These are phyloP conservation scores for Ischnus inquisitorius DNA, from an alignment of 2,888 invertebrate species.

Conservation along the genomic window DNA sequence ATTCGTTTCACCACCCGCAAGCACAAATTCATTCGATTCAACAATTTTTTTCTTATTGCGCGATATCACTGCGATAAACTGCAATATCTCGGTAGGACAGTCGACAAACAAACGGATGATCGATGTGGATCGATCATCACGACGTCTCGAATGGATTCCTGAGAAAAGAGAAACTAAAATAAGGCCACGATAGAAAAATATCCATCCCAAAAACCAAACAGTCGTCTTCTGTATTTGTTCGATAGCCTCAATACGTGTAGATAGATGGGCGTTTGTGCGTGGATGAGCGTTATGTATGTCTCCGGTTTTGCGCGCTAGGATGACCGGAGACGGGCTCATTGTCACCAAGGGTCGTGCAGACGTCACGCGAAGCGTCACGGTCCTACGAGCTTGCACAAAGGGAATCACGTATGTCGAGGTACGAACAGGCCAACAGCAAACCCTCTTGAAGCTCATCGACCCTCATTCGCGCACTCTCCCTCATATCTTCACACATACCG, in stretches of 20 bases:
- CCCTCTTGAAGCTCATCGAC: slow-evolving; percentile 38
- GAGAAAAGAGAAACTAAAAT: too few relatives aligned
- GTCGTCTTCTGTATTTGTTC: too few relatives aligned
- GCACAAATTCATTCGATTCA: too few relatives aligned
- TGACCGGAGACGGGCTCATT: slow-evolving; percentile 34
- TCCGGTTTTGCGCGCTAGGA: slow-evolving; percentile 27
- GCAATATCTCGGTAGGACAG: too few relatives aligned
- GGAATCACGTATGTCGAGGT: slow-evolving; percentile 30
- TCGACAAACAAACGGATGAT: too few relatives aligned
- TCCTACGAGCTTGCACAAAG: slow-evolving; percentile 62
- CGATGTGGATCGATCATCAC: too few relatives aligned
- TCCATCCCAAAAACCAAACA: too few relatives aligned
- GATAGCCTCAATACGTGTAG: neutral
- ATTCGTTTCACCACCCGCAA: too few relatives aligned
- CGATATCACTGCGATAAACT: too few relatives aligned
- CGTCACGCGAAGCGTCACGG: slow-evolving; percentile 57
- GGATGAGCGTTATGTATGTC: neutral
- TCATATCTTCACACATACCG: too few relatives aligned
- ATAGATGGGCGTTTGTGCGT: slow-evolving; percentile 1
- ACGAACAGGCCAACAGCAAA: slow-evolving; percentile 37
- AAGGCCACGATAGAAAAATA: too few relatives aligned
- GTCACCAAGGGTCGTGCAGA: slow-evolving; percentile 58
- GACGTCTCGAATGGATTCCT: neutral
- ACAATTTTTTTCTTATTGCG: too few relatives aligned
- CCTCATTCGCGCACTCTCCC: slow-evolving; percentile 52